Conservation (phyloP, 2,888 invertebrate genomes). For the Brachylomia viminalis region DNA sequence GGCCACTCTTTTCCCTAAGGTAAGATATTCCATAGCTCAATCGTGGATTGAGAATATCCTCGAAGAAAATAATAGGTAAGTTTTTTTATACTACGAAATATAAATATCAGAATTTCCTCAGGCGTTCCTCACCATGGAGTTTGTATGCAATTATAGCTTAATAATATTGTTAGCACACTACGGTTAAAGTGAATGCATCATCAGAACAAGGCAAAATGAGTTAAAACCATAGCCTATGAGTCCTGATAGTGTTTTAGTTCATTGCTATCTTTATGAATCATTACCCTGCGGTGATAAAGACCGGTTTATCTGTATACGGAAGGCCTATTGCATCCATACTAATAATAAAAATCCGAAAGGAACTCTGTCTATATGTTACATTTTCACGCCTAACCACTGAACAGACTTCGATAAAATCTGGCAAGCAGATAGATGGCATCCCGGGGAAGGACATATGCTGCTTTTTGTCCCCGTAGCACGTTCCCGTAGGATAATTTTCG, state of each 20-base stretch:
- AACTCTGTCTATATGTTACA: no score
- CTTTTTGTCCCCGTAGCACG: no score
- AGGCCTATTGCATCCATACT: neutral
- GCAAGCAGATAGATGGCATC: no score
- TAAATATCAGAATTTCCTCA: neutral
- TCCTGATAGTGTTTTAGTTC: neutral
- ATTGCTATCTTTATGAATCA: neutral
- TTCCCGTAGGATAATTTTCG: no score
- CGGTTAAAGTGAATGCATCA: neutral
- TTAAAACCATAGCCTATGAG: no score
- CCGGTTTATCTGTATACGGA: neutral
- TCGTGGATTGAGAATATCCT: neutral
- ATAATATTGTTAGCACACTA: neutral
- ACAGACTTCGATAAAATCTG: no score
- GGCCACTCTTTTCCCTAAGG: conserved; percentile 87
- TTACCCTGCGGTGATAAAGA: no score
- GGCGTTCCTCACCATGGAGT: neutral
- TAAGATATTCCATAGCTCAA: conserved; percentile 43
- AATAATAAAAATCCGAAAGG: no score
- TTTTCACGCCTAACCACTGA: no score
- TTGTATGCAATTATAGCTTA: neutral
- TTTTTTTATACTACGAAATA: neutral
- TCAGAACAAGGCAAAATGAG: neutral
- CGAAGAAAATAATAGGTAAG: neutral
- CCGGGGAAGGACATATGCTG: no score